phyloP scores from a whole-genome alignment of 2,113 vertebrate genomes.

The Amphiprion ocellaris region DNA sequence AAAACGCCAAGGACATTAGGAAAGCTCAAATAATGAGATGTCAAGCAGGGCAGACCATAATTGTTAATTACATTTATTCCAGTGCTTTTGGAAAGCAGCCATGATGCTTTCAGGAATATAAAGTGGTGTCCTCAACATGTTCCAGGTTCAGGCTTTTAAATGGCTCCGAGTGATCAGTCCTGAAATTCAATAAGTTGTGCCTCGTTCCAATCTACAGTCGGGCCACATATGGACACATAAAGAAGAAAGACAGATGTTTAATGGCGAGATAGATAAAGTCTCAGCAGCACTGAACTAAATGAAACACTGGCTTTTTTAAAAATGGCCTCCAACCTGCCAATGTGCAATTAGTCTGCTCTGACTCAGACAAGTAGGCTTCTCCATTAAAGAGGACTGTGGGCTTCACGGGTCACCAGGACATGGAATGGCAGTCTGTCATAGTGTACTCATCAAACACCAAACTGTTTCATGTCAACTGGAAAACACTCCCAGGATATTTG shows the following conservation, averaged over 20 bases:
- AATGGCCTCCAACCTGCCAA: slow-evolving; percentile 35
- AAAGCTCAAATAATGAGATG: slow-evolving; percentile 82
- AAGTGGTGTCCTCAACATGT: slow-evolving; percentile 80
- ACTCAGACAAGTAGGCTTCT: slow-evolving; percentile 49
- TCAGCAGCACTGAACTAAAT: slow-evolving; percentile 27
- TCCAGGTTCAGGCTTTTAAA: slow-evolving; percentile 76
- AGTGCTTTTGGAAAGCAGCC: slow-evolving; percentile 76
- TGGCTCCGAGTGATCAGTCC: slow-evolving; percentile 62
- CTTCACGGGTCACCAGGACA: slow-evolving; percentile 24
- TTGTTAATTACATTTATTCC: slow-evolving; percentile 84
- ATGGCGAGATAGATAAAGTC: slow-evolving; percentile 47
- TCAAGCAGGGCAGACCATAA: slow-evolving; percentile 78
- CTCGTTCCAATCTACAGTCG: slow-evolving; percentile 36
- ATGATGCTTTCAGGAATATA: slow-evolving; percentile 81
- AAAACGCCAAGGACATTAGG: slow-evolving; percentile 74
- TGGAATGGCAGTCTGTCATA: too few species aligned
- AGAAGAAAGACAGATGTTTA: slow-evolving; percentile 52
- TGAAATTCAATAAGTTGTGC: slow-evolving; percentile 68
- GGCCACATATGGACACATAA: slow-evolving; percentile 18
- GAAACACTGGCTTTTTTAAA: slow-evolving; percentile 30
- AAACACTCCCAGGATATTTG: slow-evolving; percentile 62
- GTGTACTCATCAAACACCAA: slow-evolving; percentile 40
- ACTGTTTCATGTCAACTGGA: slow-evolving; percentile 54
- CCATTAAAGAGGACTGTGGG: slow-evolving; percentile 33
- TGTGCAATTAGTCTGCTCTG: slow-evolving; percentile 12